phyloP scores from a whole-genome alignment of 2,113 vertebrate species.

The Callithrix jacchus region DNA sequence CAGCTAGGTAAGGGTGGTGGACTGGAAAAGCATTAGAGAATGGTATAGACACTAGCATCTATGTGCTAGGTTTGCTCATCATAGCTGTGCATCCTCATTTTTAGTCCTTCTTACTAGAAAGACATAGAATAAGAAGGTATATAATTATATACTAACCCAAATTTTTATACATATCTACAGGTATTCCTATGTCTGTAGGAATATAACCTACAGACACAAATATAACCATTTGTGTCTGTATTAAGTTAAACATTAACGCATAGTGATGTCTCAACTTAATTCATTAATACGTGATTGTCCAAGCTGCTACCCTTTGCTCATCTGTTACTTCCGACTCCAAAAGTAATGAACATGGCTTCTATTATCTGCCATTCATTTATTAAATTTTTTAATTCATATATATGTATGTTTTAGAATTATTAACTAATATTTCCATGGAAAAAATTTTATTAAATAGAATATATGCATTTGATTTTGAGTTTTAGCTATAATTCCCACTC shows the following conservation, averaged over 20 bases:
- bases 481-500: not conserved
- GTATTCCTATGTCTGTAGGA: not conserved
- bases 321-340: not conserved
- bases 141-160: not conserved
- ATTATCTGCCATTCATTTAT: no score
- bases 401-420: no score
- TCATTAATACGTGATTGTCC: not conserved
- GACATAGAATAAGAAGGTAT: not conserved
- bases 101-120: not conserved
- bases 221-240: no score
- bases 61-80: no score
- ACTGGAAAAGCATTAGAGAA: no score
- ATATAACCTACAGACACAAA: no score
- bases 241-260: not conserved
- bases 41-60: no score
- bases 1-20: no score
- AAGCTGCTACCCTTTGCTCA: not conserved
- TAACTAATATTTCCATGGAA: no score
- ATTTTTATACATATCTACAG: not conserved
- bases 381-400: no score
- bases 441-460: not conserved
- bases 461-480: constrained; percentile 35
- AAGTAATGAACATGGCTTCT: not conserved
- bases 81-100: no score
- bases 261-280: not conserved